Evolutionary conservation across 2,797 vertebrate genomes (phyloP).

Genomic region (Arnoldichthys spilopterus): DNA sequence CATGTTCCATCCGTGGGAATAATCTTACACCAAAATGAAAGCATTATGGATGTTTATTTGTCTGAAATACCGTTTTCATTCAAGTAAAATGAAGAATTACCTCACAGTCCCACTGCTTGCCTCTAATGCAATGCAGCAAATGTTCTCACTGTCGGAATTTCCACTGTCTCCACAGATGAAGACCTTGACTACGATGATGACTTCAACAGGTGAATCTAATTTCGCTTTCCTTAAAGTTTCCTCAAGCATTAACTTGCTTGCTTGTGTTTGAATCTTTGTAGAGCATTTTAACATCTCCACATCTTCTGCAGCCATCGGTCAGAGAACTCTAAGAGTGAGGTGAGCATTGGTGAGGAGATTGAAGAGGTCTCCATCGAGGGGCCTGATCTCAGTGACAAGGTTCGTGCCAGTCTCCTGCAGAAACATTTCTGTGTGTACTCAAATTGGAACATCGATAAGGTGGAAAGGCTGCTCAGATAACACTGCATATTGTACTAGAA

Average conservation of each 20-base stretch:
- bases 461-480: neutral
- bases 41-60: too few species aligned
- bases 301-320: slow-evolving; percentile 84
- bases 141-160: neutral
- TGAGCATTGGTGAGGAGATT: slow-evolving; percentile 93
- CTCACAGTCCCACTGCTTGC: too few species aligned
- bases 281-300: slow-evolving; percentile 18
- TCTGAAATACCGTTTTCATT: too few species aligned
- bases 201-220: slow-evolving; percentile 86
- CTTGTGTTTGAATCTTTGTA: neutral
- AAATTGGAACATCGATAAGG: neutral
- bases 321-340: slow-evolving; percentile 84
- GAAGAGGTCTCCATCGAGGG: slow-evolving; percentile 88
- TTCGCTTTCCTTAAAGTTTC: neutral
- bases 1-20: too few species aligned
- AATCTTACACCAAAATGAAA: too few species aligned
- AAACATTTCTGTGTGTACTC: neutral
- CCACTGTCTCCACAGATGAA: slow-evolving; percentile 75
- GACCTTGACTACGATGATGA: slow-evolving; percentile 91
- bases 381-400: slow-evolving; percentile 86
- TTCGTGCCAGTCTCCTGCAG: slow-evolving; percentile 53
- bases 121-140: neutral
- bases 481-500: slow-evolving; percentile 10
- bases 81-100: too few species aligned
- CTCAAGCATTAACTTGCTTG: neutral